Conservation (phyloP, 1,140 invertebrate species). For the Hormaphis cornu region DNA sequence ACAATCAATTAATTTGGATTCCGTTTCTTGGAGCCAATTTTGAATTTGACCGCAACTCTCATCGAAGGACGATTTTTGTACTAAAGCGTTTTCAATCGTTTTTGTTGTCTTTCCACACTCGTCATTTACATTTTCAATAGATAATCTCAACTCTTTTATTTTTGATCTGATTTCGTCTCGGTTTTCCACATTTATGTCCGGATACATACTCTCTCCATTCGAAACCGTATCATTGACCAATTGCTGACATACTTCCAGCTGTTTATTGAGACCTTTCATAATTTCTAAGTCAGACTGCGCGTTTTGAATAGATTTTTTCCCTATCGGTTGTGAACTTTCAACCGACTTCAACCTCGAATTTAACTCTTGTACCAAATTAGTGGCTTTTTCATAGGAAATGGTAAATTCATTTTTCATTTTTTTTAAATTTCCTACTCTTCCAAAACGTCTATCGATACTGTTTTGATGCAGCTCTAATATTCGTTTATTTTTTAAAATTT, state of each 20-base stretch:
- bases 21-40: constrained; percentile 67
- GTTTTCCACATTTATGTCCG: constrained; percentile 74
- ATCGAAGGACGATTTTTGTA: constrained; percentile 81
- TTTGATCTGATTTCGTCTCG: constrained; percentile 74
- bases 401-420: constrained; percentile 48
- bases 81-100: constrained; percentile 71
- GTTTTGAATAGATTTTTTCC: constrained; percentile 51
- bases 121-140: constrained; percentile 74
- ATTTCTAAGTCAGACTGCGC: constrained; percentile 60
- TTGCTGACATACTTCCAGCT: constrained; percentile 66
- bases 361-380: constrained; percentile 67
- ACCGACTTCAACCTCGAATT: constrained; percentile 61
- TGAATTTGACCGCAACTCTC: constrained; percentile 72
- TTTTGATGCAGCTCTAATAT: constrained; percentile 1
- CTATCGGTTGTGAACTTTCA: constrained; percentile 54
- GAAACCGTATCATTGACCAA: constrained; percentile 72
- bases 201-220: constrained; percentile 75
- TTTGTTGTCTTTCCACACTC: constrained; percentile 75
- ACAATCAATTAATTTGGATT: constrained; percentile 54
- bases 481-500: background rate
- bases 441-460: constrained; percentile 24
- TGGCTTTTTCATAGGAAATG: constrained; percentile 57
- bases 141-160: constrained; percentile 66
- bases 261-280: constrained; percentile 61
- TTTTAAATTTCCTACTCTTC: constrained; percentile 34